These are phyloP conservation scores for Upupa epops DNA, from an alignment of 2,113 vertebrate genomes.

Conservation along the genomic window DNA sequence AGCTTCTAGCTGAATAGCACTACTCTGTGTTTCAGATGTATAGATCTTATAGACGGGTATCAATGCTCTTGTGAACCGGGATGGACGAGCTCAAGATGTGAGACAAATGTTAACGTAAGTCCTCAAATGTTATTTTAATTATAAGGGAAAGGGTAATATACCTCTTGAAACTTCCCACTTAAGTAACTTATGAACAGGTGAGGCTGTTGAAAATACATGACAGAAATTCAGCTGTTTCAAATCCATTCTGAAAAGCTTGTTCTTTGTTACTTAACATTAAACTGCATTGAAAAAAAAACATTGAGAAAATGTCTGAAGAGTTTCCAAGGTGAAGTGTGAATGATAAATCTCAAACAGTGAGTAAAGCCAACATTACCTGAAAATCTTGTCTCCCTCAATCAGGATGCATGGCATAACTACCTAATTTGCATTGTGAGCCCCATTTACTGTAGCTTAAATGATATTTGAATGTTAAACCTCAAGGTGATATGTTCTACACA, in stretches of 20 bases:
- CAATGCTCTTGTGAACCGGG: conserved; percentile 77
- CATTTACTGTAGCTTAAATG: background rate
- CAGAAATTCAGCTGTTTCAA: background rate
- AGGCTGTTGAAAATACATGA: background rate
- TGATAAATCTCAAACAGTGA: background rate
- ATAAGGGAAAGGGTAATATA: background rate
- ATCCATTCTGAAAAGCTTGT: background rate
- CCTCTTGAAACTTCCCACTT: background rate
- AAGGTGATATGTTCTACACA: background rate
- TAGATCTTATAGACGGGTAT: conserved; percentile 73
- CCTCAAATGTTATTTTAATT: conserved; percentile 12
- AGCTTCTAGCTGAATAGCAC: background rate
- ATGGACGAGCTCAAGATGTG: conserved; percentile 79
- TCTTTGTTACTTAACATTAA: background rate
- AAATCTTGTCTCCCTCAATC: background rate
- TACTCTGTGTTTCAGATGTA: conserved; percentile 75
- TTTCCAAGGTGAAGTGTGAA: background rate
- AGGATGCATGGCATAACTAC: background rate
- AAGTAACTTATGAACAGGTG: background rate
- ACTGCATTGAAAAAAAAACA: background rate
- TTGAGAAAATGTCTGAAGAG: background rate
- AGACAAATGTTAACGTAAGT: conserved; percentile 83
- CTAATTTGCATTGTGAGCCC: background rate
- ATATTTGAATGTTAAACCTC: background rate
- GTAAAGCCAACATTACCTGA: background rate